Evolutionary conservation across 2,888 invertebrate genomes (phyloP).

Genomic region (Hoplodrina ambigua): DNA sequence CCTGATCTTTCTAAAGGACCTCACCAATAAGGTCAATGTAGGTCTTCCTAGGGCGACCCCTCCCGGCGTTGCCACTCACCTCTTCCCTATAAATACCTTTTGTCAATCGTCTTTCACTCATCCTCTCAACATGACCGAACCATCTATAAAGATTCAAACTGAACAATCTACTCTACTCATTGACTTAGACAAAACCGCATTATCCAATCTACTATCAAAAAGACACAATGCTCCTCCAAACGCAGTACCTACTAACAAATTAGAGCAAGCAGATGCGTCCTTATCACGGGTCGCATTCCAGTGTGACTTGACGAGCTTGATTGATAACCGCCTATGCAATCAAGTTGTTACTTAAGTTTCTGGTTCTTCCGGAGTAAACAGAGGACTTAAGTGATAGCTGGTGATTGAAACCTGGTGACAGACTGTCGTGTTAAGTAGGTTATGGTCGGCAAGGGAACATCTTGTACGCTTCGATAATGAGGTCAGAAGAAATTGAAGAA

Average conservation of each 20-base stretch:
- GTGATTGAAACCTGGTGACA: constrained; percentile 4
- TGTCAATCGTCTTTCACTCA: no score
- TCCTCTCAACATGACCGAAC: no score
- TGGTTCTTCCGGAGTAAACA: constrained; percentile 45
- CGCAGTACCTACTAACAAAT: constrained; percentile 26
- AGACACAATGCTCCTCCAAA: constrained; percentile 37
- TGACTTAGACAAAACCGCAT: not conserved
- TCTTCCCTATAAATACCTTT: no score
- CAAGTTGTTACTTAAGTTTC: constrained; percentile 20
- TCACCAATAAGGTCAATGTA: no score
- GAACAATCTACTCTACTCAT: not conserved
- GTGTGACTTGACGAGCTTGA: constrained; percentile 54
- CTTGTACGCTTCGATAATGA: no score
- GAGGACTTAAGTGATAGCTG: not conserved
- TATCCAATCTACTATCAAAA: constrained; percentile 47
- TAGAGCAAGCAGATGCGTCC: constrained; percentile 56
- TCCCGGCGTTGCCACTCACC: no score
- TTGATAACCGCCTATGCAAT: constrained; percentile 64
- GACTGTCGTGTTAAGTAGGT: not conserved
- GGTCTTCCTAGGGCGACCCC: no score
- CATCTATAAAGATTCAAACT: not conserved
- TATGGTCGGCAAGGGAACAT: not conserved
- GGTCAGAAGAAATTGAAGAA: no score
- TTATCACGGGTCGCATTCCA: constrained; percentile 66
- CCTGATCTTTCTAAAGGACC: no score